phyloP scores from a whole-genome alignment of 2,113 vertebrate genomes.

The Muntiacus muntjak region DNA sequence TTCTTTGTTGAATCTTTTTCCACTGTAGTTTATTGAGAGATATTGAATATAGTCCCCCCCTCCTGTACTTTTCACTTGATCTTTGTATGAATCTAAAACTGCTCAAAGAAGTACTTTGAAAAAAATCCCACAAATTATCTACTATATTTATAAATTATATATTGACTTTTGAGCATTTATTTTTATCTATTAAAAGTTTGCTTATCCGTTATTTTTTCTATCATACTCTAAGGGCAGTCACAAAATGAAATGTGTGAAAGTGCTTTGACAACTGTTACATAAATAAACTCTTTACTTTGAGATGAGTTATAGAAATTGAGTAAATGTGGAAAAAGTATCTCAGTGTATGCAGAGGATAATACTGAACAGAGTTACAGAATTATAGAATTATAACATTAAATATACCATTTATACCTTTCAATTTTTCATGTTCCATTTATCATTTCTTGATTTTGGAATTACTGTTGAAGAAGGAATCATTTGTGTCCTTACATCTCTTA shows the following conservation, averaged over 20 bases:
- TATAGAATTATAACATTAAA: neutral
- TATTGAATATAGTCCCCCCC: neutral
- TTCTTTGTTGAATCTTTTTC: neutral
- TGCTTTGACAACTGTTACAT: neutral
- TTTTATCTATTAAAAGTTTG: neutral
- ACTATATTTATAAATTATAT: neutral
- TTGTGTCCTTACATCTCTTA: neutral
- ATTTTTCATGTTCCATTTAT: neutral
- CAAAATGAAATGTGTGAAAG: neutral
- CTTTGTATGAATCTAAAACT: neutral
- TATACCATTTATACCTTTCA: neutral
- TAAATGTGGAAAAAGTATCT: neutral
- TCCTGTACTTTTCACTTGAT: neutral
- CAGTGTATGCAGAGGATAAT: neutral
- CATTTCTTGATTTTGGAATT: neutral
- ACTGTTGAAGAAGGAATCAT: neutral
- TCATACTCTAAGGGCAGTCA: neutral
- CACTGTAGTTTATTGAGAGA: neutral
- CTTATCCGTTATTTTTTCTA: neutral
- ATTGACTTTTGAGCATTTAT: neutral
- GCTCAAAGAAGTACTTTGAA: neutral
- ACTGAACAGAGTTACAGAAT: neutral
- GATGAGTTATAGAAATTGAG: neutral
- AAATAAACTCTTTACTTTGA: neutral
- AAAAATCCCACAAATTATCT: neutral